These are phyloP conservation scores for Stenchaetothrips biformis DNA, from an alignment of 2,888 invertebrate genomes.

Conservation along the genomic window DNA sequence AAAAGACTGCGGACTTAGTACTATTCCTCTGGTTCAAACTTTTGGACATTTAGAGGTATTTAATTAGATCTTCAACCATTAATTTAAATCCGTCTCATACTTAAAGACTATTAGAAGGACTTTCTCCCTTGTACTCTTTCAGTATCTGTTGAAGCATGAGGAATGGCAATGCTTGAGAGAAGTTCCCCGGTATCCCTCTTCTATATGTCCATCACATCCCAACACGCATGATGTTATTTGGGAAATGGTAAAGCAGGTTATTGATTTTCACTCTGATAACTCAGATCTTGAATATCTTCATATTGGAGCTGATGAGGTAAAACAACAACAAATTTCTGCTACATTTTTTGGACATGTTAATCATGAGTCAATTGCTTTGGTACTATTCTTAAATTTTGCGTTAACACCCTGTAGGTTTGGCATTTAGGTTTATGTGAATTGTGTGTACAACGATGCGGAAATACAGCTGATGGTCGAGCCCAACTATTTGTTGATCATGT, in stretches of 20 bases:
- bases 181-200: slow-evolving; percentile 60
- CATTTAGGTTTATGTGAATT: slow-evolving; percentile 59
- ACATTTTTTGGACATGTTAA: slow-evolving; percentile 25
- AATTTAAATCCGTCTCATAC: background rate
- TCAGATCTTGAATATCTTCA: slow-evolving; percentile 59
- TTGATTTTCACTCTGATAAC: slow-evolving; percentile 58
- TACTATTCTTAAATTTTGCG: slow-evolving; percentile 31
- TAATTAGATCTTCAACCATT: background rate
- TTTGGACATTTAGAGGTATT: slow-evolving; percentile 75
- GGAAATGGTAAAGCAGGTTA: slow-evolving; percentile 65
- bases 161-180: slow-evolving; percentile 63
- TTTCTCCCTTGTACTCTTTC: slow-evolving; percentile 33
- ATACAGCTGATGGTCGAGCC: slow-evolving; percentile 43
- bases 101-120: background rate
- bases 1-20: slow-evolving; percentile 58
- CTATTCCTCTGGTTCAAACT: slow-evolving; percentile 76
- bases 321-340: slow-evolving; percentile 25
- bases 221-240: slow-evolving; percentile 58
- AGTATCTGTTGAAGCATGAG: slow-evolving; percentile 70
- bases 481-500: slow-evolving; percentile 65
- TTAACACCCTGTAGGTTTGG: slow-evolving; percentile 56
- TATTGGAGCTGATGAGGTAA: slow-evolving; percentile 75
- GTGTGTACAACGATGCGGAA: slow-evolving; percentile 49
- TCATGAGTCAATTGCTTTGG: slow-evolving; percentile 28
- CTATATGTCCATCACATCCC: slow-evolving; percentile 66